Base-by-base conservation (phyloP, 2,113 vertebrate species). In the Ranitomeya imitator region DNA sequence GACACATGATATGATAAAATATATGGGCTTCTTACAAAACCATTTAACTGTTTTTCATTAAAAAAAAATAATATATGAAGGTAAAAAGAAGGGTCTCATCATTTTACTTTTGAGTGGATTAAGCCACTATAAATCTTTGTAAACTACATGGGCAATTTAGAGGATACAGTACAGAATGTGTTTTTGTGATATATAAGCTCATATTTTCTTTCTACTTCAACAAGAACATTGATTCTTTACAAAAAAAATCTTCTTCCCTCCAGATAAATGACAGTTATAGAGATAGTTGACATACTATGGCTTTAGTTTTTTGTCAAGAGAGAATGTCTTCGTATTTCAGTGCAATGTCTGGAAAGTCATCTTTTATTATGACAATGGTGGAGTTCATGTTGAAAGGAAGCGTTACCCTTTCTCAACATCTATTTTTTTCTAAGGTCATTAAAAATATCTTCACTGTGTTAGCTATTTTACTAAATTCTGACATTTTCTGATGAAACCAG, bases 151-250 rank as follows among this genome's bases (percentile, higher is more conserved):
- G 67, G 19, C 6, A 83, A 83, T 83, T 83, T 51, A 54, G 19
- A 37, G 37, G 45, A 83, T 83, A 13, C 45, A n/a, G 45, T 71
- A 65, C 80, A 79, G 59, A 45, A 19, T 51, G 60, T 83, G 51
- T 65, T 83, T 82, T 61, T n/a, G 52, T 81, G 8, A 23, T 57
- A 69, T 55, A 12, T 83, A 69, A 51, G 21, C 82, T 83, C 61
- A 52, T 61, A 19, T 65, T 54, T 83, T 52, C 51, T 73, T 85
- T 74, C 83, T 85, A n/a, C 52, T 85, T 26, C 67, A 85, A 85
- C n/a, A 57, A 57, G 65, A 57, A 57, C 37, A 67, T 59, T 71
- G 65, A 55, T 85, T 85, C 23, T 15, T 55, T 3, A 69, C 37
- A 55, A 73, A 85, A 83, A 60, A 2, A 18, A 21, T 31, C 45